Evolutionary conservation across 1,140 invertebrate species (phyloP), one percentile per base, ranked within the genome.

Genomic region (Psilanteris sp.): DNA sequence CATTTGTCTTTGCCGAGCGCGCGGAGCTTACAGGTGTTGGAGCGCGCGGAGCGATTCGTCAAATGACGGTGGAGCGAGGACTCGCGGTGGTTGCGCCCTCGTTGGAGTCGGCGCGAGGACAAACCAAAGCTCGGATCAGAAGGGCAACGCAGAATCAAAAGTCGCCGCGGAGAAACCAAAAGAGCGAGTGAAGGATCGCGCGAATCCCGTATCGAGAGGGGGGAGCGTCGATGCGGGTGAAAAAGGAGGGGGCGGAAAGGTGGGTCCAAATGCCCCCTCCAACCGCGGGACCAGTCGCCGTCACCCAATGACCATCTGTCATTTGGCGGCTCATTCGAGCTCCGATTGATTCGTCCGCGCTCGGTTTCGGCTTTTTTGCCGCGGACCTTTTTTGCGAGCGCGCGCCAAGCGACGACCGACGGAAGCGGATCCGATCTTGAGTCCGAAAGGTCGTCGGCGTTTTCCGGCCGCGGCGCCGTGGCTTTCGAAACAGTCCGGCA

Each of bases 31-130:
- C 79, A 81, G 79, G 79, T 81, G 79, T 81, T 72, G 43, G 74
- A 55, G 41, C 71, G 54, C 50, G 68, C 55, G 36, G 70, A 57
- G 70, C 75, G 43, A 68, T 72, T 72, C 41, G 48, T 72, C 52
- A 54, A 66, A 61, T 73, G 62, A 39, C 66, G 64, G 66, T 71
- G 64, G 61, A 46, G 64, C 57, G 37, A 43, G 24, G 20, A 75
- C 57, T 66, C 24, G 9, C 36, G 22, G 48, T 74, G 26, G 76
- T 80, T 80, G 76, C 77, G 80, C 78, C 72, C 71, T 79, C 57
- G 74, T 57, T 83, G 70, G 81, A 79, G 81, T 81, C 82, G 80
- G 80, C 81, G 81, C 81, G 79, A 79, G 76, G 78, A 79, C 77
- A 78, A 54, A 54, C 66, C 43, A 44, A 64, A 67, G 67, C 66